Evolutionary conservation across 2,888 invertebrate species (phyloP).

Genomic region (Lottia gigantea): DNA sequence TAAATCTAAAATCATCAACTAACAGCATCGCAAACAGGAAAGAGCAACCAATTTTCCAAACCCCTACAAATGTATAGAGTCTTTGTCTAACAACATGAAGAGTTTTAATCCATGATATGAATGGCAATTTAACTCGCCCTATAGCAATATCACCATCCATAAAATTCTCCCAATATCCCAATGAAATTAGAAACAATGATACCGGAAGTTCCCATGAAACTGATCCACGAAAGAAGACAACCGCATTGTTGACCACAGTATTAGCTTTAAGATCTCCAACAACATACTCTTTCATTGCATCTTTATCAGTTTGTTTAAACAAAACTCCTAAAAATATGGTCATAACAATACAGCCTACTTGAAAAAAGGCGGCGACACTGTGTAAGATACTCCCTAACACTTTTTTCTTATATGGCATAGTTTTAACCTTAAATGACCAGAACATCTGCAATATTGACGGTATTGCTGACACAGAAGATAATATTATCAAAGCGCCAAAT

Average conservation of each 20-base stretch:
- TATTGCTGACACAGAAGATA: constrained; percentile 51
- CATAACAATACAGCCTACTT: constrained; percentile 41
- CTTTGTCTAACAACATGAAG: constrained; percentile 44
- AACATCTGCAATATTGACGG: constrained; percentile 49
- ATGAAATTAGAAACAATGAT: constrained; percentile 40
- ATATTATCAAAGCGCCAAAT: constrained; percentile 52
- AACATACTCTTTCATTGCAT: constrained; percentile 33
- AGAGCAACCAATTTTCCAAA: constrained; percentile 48
- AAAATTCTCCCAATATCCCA: constrained; percentile 51
- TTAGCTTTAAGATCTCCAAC: constrained; percentile 25
- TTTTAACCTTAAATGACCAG: constrained; percentile 34
- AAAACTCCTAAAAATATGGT: constrained; percentile 36
- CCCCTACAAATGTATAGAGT: constrained; percentile 48
- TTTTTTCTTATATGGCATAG: constrained; percentile 31
- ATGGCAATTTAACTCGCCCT: constrained; percentile 34
- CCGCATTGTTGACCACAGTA: not conserved
- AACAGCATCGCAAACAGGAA: constrained; percentile 45
- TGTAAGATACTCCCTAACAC: constrained; percentile 35
- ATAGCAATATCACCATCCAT: constrained; percentile 39
- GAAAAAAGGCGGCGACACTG: constrained; percentile 44
- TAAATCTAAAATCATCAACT: constrained; percentile 44
- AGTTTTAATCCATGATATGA: constrained; percentile 46
- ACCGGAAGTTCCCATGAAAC: constrained; percentile 44
- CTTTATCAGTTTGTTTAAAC: constrained; percentile 10
- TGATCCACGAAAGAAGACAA: not conserved